phyloP scores from a whole-genome alignment of 2,888 invertebrate species.

The Dicyrtoma fusca region DNA sequence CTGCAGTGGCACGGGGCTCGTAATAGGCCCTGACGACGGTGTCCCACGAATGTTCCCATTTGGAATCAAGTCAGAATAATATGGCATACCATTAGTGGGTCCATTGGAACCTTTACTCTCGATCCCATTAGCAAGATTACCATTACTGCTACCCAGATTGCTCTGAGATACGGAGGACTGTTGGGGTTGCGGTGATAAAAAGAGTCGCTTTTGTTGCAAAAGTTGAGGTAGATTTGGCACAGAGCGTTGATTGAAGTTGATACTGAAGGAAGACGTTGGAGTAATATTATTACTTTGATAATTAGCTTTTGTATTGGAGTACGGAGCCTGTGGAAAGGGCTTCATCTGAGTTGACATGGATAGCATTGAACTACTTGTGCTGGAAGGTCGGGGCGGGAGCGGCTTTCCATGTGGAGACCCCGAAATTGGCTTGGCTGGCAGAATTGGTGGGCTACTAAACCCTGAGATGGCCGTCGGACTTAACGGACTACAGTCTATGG shows the following conservation, averaged over 20 bases:
- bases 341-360: conserved; percentile 27
- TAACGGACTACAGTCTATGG: conserved; percentile 20
- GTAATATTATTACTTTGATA: neutral
- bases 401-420: conserved; percentile 45
- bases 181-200: conserved; percentile 52
- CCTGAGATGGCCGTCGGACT: conserved; percentile 19
- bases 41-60: conserved; percentile 5
- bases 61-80: conserved; percentile 30
- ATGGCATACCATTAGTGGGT: conserved; percentile 14
- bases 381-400: conserved; percentile 51
- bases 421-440: conserved; percentile 44
- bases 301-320: conserved; percentile 32
- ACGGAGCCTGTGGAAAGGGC: conserved; percentile 30
- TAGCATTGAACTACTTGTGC: conserved; percentile 48
- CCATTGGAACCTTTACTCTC: conserved; percentile 12
- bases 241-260: conserved; percentile 44
- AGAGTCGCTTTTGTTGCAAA: conserved; percentile 48
- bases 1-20: conserved; percentile 40
- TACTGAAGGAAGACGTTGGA: conserved; percentile 16
- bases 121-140: conserved; percentile 33
- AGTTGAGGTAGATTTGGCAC: conserved; percentile 54
- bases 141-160: conserved; percentile 43
- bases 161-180: conserved; percentile 35
- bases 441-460: conserved; percentile 42
- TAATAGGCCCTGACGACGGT: conserved; percentile 15